A percentile compares a stretch with the other conserved stretches of the same genome.
These are phyloP conservation scores for Tillus elongatus DNA, from an alignment of 2,888 invertebrate species.

Conservation along the genomic window DNA sequence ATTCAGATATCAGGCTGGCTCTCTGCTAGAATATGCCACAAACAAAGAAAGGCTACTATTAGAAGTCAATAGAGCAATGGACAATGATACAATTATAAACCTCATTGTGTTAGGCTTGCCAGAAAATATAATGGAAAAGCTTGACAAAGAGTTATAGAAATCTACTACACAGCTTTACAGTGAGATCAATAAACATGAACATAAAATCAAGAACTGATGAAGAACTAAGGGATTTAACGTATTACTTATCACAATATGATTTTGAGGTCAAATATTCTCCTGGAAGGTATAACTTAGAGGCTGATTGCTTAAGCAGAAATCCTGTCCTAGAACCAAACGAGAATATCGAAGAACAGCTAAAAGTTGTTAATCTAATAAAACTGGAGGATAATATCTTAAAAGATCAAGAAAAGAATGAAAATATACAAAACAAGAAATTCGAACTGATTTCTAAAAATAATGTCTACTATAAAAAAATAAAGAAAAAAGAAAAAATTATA, in stretches of 20 bases:
- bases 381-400: slow-evolving; percentile 6
- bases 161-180: slow-evolving; percentile 1
- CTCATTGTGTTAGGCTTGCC: slow-evolving; percentile 6
- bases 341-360: slow-evolving; percentile 4
- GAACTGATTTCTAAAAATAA: slow-evolving; percentile 6
- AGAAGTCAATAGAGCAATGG: background rate
- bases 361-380: slow-evolving; percentile 10
- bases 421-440: background rate
- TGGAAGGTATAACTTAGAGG: slow-evolving; percentile 10
- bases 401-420: slow-evolving; percentile 7
- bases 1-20: slow-evolving; percentile 4
- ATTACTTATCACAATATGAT: slow-evolving; percentile 25
- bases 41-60: slow-evolving; percentile 3
- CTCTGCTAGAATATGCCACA: slow-evolving; percentile 6
- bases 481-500: slow-evolving; percentile 3
- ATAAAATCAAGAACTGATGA: slow-evolving; percentile 24
- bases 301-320: slow-evolving; percentile 10
- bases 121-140: slow-evolving; percentile 7
- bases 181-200: slow-evolving; percentile 17
- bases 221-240: slow-evolving; percentile 22
- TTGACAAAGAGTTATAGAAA: slow-evolving; percentile 8
- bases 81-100: slow-evolving; percentile 1
- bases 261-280: slow-evolving; percentile 22
- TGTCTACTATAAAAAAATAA: slow-evolving; percentile 1
- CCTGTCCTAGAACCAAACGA: slow-evolving; percentile 8